phyloP scores from a whole-genome alignment of 2,797 vertebrate species.

The Aplochiton taeniatus region DNA sequence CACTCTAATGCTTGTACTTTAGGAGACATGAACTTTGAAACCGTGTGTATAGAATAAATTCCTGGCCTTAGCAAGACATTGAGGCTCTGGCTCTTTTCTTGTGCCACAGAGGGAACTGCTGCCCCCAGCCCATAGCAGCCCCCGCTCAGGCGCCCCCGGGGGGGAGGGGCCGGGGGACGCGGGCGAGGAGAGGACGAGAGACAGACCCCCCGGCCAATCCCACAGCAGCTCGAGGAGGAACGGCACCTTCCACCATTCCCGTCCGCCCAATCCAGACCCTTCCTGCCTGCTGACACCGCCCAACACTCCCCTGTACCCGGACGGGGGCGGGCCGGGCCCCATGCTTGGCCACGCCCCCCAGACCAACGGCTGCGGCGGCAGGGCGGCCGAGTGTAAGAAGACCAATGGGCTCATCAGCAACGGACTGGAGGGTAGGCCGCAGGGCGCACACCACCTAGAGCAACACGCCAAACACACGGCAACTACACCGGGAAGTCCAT shows the following conservation, averaged over 20 bases:
- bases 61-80: too few species aligned
- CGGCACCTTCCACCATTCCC: slow-evolving; percentile 57
- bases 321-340: slow-evolving; percentile 50
- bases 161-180: slow-evolving; percentile 41
- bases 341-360: slow-evolving; percentile 43
- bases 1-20: too few species aligned
- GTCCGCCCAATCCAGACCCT: slow-evolving; percentile 67
- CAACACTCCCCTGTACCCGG: slow-evolving; percentile 84
- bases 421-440: slow-evolving; percentile 80
- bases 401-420: slow-evolving; percentile 69
- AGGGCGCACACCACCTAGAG: too few species aligned
- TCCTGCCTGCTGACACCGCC: slow-evolving; percentile 90
- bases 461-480: too few species aligned
- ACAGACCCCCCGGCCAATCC: slow-evolving; percentile 59
- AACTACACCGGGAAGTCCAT: too few species aligned
- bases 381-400: slow-evolving; percentile 70
- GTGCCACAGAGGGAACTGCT: slow-evolving; percentile 69
- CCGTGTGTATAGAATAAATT: neutral
- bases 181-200: slow-evolving; percentile 47
- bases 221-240: slow-evolving; percentile 71
- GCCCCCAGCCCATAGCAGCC: slow-evolving; percentile 66
- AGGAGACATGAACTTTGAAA: neutral
- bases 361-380: slow-evolving; percentile 63
- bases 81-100: slow-evolving; percentile 1
- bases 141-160: slow-evolving; percentile 50